Base-by-base conservation (phyloP, 2,113 vertebrate genomes). In the Oophaga pumilio region DNA sequence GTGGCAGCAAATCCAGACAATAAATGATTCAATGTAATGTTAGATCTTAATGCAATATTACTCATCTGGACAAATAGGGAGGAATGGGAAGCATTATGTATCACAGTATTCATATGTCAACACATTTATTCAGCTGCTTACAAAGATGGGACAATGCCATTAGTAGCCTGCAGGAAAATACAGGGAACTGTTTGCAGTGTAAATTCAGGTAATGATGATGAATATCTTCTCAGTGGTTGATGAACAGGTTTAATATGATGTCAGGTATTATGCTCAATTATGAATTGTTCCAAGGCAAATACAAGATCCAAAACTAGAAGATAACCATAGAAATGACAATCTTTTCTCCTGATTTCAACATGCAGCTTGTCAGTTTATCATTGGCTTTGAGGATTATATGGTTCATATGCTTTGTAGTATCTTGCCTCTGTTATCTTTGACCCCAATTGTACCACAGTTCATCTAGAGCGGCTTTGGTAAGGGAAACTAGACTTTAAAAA, bases 81-180 rank as follows among this genome's bases (percentile, higher is more conserved):
- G 69, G 8, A 20, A 17, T 49, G 69, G 10, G 77, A 60, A 59
- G 6, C 76, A 49, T 68, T 43, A 24, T 50, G 22, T 11, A 68
- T 83, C 43, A 24, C 81, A 83, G n/a, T 53, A 68, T 82, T 28
- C 2, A 57, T 92, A 92, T 56, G 68, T 84, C 68, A 74, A 84
- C 82, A 83, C 82, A 52, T 60, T 66, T 66, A 69, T 83, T 83
- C 22, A 73, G 6, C 68, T 74, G 24, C 82, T 73, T 59, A 33
- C 17, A 84, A 84, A 33, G 68, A 84, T 33, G 24, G 24, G 24
- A 71, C 49, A 84, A 84, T 84, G 66, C 62, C 60, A 56, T 28
- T 24, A 57, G 50, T 84, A 84, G 82, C 68, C 82, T 84, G 82
- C 50, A 57, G 82, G 49, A 73, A 84, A 52, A 83, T 8, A 69